Evolutionary conservation across 2,113 vertebrate genomes (phyloP).

Genomic region (Psammodynastes pulverulentus): DNA sequence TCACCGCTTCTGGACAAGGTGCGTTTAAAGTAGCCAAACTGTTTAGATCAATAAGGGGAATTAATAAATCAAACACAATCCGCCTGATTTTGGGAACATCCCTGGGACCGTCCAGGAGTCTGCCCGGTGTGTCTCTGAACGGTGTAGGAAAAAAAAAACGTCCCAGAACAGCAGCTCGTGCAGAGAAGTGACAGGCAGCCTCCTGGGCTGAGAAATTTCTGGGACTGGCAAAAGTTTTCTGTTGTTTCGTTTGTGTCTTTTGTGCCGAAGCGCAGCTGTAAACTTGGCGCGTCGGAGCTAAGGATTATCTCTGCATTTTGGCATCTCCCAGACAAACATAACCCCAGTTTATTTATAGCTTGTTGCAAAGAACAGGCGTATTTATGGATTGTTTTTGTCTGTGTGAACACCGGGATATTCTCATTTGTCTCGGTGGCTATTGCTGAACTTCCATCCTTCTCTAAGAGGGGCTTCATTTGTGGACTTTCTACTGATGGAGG

Average conservation of each 20-base stretch:
- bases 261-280: not conserved
- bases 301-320: not conserved
- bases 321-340: not conserved
- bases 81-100: not conserved
- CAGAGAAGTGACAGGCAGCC: not conserved
- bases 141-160: not conserved
- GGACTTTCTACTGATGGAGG: not conserved
- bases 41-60: not conserved
- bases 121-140: not conserved
- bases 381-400: not conserved
- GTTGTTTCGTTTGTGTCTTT: not conserved
- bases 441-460: not conserved
- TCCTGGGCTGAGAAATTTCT: not conserved
- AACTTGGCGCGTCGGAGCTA: not conserved
- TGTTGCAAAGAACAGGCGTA: not conserved
- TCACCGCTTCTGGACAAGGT: no score
- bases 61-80: not conserved
- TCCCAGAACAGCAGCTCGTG: not conserved
- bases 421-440: not conserved
- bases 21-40: not conserved
- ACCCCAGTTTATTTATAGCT: not conserved
- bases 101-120: not conserved
- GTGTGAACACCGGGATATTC: not conserved
- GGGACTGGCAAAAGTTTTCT: not conserved
- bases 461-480: not conserved